phyloP scores from a whole-genome alignment of 2,113 vertebrate species.

The Leucosticte australis region DNA sequence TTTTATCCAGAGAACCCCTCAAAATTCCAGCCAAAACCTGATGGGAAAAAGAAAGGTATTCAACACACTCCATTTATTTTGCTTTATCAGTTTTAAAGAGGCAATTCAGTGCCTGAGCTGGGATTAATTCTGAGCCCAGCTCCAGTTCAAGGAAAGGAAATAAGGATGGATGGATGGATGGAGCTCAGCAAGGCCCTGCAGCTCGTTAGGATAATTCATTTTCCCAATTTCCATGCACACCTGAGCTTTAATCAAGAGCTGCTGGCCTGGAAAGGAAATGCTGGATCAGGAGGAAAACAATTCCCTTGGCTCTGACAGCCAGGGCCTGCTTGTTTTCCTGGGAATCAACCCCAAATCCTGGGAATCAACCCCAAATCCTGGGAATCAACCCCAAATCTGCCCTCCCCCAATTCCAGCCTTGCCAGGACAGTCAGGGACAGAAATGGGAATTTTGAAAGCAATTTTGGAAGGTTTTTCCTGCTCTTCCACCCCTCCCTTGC shows the following conservation, averaged over 20 bases:
- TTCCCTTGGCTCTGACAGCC: neutral
- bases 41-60: rapidly evolving
- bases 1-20: neutral
- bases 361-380: no score
- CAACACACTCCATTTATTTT: rapidly evolving
- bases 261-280: neutral
- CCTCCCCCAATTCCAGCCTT: neutral
- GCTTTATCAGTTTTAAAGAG: neutral
- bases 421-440: neutral
- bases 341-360: neutral
- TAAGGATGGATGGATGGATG: neutral
- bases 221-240: neutral
- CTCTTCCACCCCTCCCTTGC: neutral
- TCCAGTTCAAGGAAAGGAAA: neutral
- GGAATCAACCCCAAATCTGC: neutral
- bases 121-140: neutral
- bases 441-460: neutral
- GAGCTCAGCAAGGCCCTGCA: neutral
- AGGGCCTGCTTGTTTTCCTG: neutral
- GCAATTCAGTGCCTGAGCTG: rapidly evolving
- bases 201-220: neutral
- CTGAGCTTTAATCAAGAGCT: neutral
- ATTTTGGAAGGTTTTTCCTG: neutral
- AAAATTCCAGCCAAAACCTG: neutral
- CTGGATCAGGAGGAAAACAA: neutral